Evolutionary conservation across 2,797 vertebrate genomes (phyloP).

Genomic region (Amblyraja radiata): DNA sequence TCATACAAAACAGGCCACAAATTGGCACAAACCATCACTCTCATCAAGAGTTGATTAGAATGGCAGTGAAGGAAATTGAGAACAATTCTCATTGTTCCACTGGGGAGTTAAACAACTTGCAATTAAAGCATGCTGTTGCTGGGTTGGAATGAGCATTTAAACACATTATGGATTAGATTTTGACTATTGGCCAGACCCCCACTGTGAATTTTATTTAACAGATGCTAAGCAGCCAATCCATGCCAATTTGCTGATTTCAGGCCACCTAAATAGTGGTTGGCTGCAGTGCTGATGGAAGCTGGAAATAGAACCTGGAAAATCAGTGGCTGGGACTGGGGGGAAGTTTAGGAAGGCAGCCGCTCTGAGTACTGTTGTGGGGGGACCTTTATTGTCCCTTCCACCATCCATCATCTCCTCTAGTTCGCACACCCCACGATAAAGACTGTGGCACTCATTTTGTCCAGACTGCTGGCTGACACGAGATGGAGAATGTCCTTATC

Average conservation of each 20-base stretch:
- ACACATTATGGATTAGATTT: neutral
- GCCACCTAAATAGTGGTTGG: neutral
- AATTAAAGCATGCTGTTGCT: neutral
- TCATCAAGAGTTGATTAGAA: neutral
- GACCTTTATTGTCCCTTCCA: neutral
- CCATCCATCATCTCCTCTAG: too few relatives aligned
- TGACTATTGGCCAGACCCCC: neutral
- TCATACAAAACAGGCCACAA: neutral
- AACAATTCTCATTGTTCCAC: neutral
- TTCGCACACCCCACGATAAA: neutral
- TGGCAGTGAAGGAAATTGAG: neutral
- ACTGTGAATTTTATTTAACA: neutral
- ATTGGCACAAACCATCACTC: neutral
- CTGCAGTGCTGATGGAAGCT: neutral
- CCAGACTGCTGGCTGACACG: neutral
- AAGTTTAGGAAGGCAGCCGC: neutral
- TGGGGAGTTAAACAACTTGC: neutral
- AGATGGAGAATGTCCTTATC: neutral
- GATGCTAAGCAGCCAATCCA: neutral
- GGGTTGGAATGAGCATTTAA: neutral
- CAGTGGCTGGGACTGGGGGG: neutral
- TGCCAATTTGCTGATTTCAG: neutral
- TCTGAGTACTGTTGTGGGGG: neutral
- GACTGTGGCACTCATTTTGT: neutral
- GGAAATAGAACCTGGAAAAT: neutral